Evolutionary conservation across 2,113 vertebrate genomes (phyloP).

Genomic region (Montifringilla adamsi): DNA sequence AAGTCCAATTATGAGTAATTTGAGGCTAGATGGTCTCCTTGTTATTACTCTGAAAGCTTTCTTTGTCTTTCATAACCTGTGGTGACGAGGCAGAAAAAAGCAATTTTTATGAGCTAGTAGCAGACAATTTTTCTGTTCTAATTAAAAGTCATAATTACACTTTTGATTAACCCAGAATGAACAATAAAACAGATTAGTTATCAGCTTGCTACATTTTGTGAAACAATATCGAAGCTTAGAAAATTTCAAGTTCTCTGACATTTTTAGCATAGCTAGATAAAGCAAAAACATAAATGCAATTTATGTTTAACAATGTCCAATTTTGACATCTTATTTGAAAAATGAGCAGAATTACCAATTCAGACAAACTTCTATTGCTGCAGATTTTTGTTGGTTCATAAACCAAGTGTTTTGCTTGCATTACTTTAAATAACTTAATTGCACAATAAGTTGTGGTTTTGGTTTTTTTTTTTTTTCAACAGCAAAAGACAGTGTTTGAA

Average conservation of each 20-base stretch:
- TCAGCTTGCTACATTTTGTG: conserved; percentile 40
- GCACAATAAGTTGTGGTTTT: not conserved
- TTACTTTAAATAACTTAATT: not conserved
- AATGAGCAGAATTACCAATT: conserved; percentile 20
- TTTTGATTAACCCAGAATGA: conserved; percentile 59
- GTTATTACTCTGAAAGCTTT: conserved; percentile 24
- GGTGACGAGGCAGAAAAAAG: conserved; percentile 34
- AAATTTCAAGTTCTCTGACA: conserved; percentile 27
- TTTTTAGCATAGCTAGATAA: conserved; percentile 14
- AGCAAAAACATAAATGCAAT: conserved; percentile 29
- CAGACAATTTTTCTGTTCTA: conserved; percentile 44
- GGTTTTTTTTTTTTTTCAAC: not conserved
- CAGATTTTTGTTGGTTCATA: not conserved
- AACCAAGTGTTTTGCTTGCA: not conserved
- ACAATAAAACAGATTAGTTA: conserved; percentile 59
- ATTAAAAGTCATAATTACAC: conserved; percentile 66
- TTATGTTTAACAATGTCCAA: not conserved
- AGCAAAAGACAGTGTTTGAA: not conserved
- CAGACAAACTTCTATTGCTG: not conserved
- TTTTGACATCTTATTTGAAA: conserved; percentile 34
- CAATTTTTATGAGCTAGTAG: conserved; percentile 16
- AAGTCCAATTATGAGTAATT: conserved; percentile 46
- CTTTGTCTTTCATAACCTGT: conserved; percentile 49
- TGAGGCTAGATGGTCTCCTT: conserved; percentile 28
- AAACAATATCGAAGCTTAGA: not conserved